These are phyloP conservation scores for Meleagris gallopavo DNA, from an alignment of 2,113 vertebrate species.

Conservation along the genomic window DNA sequence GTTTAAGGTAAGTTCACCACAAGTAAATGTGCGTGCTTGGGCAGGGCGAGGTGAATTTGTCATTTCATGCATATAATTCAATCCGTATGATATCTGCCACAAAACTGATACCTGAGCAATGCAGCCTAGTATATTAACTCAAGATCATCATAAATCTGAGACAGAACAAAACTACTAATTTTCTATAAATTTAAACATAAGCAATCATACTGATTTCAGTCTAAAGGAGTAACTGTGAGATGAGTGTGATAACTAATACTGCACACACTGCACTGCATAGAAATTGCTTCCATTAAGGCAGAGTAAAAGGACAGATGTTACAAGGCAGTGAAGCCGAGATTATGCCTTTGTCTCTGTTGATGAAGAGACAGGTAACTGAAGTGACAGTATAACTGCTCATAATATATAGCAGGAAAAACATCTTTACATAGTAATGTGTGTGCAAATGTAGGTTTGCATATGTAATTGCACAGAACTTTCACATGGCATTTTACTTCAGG, in stretches of 20 bases:
- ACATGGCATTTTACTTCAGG: not conserved
- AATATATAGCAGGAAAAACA: not conserved
- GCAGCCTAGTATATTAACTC: not conserved
- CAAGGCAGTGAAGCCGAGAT: not conserved
- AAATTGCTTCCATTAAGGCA: not conserved
- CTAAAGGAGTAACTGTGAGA: not conserved
- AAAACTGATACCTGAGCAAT: not conserved
- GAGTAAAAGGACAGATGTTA: not conserved
- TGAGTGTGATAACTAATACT: not conserved
- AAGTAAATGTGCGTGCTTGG: not conserved
- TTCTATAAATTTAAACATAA: not conserved
- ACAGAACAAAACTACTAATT: not conserved
- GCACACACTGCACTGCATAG: not conserved
- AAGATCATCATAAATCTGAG: slow-evolving; percentile 19
- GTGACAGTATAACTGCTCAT: not conserved
- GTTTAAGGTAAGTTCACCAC: not conserved
- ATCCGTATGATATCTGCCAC: not conserved
- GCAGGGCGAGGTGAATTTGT: not conserved
- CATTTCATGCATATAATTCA: not conserved
- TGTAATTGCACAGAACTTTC: not conserved
- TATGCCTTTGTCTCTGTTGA: not conserved
- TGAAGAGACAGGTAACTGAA: not conserved
- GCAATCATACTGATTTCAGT: not conserved
- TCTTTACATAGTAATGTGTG: not conserved
- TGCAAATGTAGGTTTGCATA: rapidly evolving